These are phyloP conservation scores for Mycogona germanica DNA, from an alignment of 2,888 invertebrate genomes.

Conservation along the genomic window DNA sequence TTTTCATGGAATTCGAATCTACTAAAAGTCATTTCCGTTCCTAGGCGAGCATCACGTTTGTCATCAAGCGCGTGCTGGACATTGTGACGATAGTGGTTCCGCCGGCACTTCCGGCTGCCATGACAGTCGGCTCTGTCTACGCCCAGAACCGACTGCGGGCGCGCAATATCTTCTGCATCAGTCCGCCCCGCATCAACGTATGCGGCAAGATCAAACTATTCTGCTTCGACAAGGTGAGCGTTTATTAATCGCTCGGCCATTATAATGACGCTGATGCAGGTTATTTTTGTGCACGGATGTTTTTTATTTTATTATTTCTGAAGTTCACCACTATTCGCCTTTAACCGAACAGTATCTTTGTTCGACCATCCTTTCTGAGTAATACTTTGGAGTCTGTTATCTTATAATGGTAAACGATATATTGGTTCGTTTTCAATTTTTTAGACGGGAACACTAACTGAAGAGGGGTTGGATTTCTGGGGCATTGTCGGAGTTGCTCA, in stretches of 20 bases:
- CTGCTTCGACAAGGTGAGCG: slow-evolving; percentile 82
- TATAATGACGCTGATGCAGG: too few species aligned
- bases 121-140: slow-evolving; percentile 87
- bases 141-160: slow-evolving; percentile 71
- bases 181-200: slow-evolving; percentile 84
- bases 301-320: too few species aligned
- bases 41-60: slow-evolving; percentile 6
- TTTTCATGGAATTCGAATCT: neutral
- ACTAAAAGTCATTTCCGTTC: neutral
- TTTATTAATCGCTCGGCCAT: too few species aligned
- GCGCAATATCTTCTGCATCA: slow-evolving; percentile 76
- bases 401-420: too few species aligned
- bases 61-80: slow-evolving; percentile 48
- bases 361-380: too few species aligned
- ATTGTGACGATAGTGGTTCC: slow-evolving; percentile 92
- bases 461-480: slow-evolving; percentile 74
- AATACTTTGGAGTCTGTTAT: too few species aligned
- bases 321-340: too few species aligned
- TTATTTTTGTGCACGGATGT: too few species aligned
- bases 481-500: slow-evolving; percentile 44
- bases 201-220: slow-evolving; percentile 48
- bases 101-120: slow-evolving; percentile 89
- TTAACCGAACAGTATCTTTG: too few species aligned
- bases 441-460: slow-evolving; percentile 79
- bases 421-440: slow-evolving; percentile 24